These are phyloP conservation scores for Drosophila asahinai DNA, from an alignment of 1,140 invertebrate genomes.

Conservation along the genomic window DNA sequence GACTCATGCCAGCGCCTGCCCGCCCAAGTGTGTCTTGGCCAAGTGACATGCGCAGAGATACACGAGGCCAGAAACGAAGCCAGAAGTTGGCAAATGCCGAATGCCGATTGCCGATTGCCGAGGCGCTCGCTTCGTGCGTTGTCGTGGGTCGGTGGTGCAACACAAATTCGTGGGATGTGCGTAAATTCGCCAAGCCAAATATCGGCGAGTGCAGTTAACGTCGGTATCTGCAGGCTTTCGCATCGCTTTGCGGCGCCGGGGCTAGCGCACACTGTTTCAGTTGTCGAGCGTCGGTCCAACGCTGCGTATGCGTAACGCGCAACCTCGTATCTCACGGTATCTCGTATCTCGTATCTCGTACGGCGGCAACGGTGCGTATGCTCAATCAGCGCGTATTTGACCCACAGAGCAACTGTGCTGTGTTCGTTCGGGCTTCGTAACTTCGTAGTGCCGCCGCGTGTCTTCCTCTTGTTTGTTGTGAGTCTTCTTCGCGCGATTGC, in stretches of 20 bases:
- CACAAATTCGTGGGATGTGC: slow-evolving; percentile 26
- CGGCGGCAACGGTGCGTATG: slow-evolving; percentile 34
- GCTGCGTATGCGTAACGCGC: slow-evolving; percentile 38
- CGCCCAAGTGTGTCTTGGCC: background rate
- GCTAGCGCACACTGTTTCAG: slow-evolving; percentile 10
- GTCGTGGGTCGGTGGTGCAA: slow-evolving; percentile 34
- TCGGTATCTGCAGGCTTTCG: slow-evolving; percentile 71
- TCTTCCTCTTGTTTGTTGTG: slow-evolving; percentile 57
- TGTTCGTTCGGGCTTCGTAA: slow-evolving; percentile 5
- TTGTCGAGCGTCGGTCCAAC: slow-evolving; percentile 29
- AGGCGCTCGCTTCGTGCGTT: slow-evolving; percentile 36
- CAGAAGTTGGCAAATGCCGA: background rate
- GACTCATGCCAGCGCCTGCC: background rate
- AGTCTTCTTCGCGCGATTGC: slow-evolving; percentile 25
- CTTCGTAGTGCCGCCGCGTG: slow-evolving; percentile 18
- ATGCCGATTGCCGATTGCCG: slow-evolving; percentile 7
- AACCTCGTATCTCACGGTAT: slow-evolving; percentile 1
- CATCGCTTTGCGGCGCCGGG: slow-evolving; percentile 44
- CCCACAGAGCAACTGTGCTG: slow-evolving; percentile 56
- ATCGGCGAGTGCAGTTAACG: slow-evolving; percentile 71
- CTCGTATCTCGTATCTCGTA: slow-evolving; percentile 1
- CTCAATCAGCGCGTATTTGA: slow-evolving; percentile 38
- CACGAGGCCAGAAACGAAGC: background rate
- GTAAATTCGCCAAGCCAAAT: slow-evolving; percentile 66
- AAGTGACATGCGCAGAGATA: slow-evolving; percentile 46